These are phyloP conservation scores for Dendrolimus punctatus DNA, from an alignment of 1,140 invertebrate genomes.

Conservation along the genomic window DNA sequence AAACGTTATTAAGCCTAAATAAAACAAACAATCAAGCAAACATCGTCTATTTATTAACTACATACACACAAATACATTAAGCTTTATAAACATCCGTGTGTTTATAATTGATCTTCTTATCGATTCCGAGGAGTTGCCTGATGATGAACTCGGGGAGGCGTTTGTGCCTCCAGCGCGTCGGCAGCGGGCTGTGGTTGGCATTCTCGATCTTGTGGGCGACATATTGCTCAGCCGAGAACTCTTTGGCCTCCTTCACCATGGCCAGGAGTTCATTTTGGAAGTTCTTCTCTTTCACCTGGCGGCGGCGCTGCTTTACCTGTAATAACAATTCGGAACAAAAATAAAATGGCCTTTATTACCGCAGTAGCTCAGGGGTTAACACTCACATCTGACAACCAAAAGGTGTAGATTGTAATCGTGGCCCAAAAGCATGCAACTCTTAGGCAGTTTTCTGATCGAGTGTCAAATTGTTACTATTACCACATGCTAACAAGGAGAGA, in stretches of 20 bases:
- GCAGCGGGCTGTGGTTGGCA: conserved; percentile 76
- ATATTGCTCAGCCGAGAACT: conserved; percentile 83
- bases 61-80: conserved; percentile 12
- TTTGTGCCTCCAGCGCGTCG: conserved; percentile 77
- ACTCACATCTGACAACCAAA: no score
- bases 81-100: conserved; percentile 61
- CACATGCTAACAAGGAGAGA: no score
- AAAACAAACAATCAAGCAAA: conserved; percentile 3
- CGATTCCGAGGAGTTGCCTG: conserved; percentile 64
- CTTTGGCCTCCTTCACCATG: conserved; percentile 80
- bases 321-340: conserved; percentile 16
- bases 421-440: no score
- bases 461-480: no score
- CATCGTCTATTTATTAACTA: no score
- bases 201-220: conserved; percentile 75
- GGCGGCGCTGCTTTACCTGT: conserved; percentile 76
- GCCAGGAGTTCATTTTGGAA: conserved; percentile 81
- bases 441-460: no score
- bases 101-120: conserved; percentile 67
- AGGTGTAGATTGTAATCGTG: no score
- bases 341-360: no score
- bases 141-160: conserved; percentile 78
- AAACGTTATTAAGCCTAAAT: no score
- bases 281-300: conserved; percentile 80
- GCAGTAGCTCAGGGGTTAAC: no score